Evolutionary conservation across 2,113 vertebrate species (phyloP).

Genomic region (Sialia sialis): DNA sequence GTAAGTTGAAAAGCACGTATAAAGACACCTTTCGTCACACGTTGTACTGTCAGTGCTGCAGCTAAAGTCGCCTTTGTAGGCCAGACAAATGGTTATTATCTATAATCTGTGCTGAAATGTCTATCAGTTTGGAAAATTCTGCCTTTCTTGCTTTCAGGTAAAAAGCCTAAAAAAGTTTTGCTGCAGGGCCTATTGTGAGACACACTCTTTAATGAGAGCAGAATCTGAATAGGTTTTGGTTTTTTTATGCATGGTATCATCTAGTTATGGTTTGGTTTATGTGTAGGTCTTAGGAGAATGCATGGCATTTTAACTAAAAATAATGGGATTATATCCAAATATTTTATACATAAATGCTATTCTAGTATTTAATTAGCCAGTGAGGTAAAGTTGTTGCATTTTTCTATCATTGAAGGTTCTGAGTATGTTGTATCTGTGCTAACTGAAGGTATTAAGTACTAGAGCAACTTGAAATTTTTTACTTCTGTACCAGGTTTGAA

Average conservation of each 20-base stretch:
- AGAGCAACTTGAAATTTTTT: background rate
- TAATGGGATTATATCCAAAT: background rate
- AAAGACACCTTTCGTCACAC: background rate
- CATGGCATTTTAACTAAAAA: background rate
- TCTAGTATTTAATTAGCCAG: background rate
- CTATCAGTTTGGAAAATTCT: background rate
- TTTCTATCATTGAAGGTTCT: background rate
- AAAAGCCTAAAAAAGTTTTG: background rate
- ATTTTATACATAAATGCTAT: background rate
- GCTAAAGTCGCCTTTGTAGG: background rate
- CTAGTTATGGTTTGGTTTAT: background rate
- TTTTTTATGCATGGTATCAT: background rate
- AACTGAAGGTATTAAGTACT: background rate
- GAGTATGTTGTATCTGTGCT: background rate
- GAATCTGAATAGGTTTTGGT: background rate
- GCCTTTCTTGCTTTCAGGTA: background rate
- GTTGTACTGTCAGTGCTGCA: background rate
- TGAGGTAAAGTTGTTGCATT: background rate
- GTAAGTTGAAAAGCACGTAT: background rate
- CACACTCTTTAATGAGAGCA: background rate
- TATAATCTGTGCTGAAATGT: background rate
- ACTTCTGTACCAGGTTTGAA: conserved; percentile 82
- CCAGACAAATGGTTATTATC: background rate
- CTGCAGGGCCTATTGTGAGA: background rate
- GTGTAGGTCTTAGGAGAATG: background rate